Evolutionary conservation across 2,113 vertebrate genomes (phyloP), one percentile per base, ranked within the genome.

Genomic region (Brienomyrus longianalis): DNA sequence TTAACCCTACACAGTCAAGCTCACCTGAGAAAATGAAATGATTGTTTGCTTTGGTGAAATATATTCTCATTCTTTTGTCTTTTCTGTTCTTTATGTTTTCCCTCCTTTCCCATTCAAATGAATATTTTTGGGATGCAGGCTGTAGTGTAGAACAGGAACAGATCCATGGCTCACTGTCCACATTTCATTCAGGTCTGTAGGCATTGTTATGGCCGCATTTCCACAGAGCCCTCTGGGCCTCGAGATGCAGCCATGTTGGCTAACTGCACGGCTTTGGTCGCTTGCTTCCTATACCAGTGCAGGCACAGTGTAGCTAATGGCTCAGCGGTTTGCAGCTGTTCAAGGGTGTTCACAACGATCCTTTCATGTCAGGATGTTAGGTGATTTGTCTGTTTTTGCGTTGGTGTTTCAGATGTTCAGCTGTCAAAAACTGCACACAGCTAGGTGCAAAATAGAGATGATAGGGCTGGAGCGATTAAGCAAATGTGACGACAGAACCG

Each of bases 111-210:
- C 23, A 10, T 54, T 35, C 45, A n/a, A n/a, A 35, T 54, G 35
- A 31, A 15, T 51, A 15, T 35, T 52, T n/a, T 21, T 48, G 48
- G 48, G 13, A 31, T 87, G 51, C 50, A 87, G 51, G 51, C 51
- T 27, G 23, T 84, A 21, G 27, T 87, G 5, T 17, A 27, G 50
- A 52, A 86, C 84, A 85, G 39, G 21, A n/a, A 27, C 39, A 51
- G 83, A 87, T 54, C 51, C 48, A 17, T 31, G 85, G 85, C 50
- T 31, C 19, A 21, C 19, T 48, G 83, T 43, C 21, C 47, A 48
- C 23, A 48, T 84, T 48, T 90, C 54, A 86, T 77, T 84, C 43
- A 35, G 66, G 88, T 59, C 90, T 54, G 35, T 19, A 88, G 87
- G 56, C 19, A 19, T 23, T 39, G 2, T 62, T 39, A 45, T 45